Base-by-base conservation (phyloP, 2,888 invertebrate species). In the Limulus polyphemus region DNA sequence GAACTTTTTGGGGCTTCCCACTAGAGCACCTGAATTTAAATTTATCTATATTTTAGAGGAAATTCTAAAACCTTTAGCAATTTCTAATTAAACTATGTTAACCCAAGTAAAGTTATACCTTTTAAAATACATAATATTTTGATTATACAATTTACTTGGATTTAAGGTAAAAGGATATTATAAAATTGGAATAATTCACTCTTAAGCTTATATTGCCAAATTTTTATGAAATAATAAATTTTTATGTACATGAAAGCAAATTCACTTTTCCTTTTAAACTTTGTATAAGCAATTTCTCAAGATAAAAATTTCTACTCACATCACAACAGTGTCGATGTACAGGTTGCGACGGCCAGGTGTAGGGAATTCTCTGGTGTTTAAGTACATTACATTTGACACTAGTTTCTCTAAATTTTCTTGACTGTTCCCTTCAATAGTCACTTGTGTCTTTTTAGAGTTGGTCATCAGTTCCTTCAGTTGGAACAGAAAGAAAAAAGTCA, bases 321-420 rank as follows among this genome's bases (percentile, higher is more conserved):
- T 83, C 69, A 93, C 85, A 63, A 85, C 85, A 5, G 92, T 91
- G 55, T 84, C 83, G 13, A 94, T 80, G 70, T 85, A 84, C 72
- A 93, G 82, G 74, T 90, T 92, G 46, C 98, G 81, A 9, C 95
- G 81, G 9, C 97, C 98, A 7, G 95, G 92, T n/a, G 94, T 94
- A 14, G 97, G 95, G 79, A 87, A 90, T 71, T 87, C 84, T 62
- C 94, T 83, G 13, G 87, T 85, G 78, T 98, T 98, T 11, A 88
- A 86, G 78, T 98, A 98, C 58, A 92, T 87, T 69, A 98, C 86
- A 73, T 88, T 85, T 10, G 89, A 84, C 65, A 93, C 81, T 57
- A 68, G 56, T 49, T 69, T 68, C 77, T 94, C 93, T 69, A 95
- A 83, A 75, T 94, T 92, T 13, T 87, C 88, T 68, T 88, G 86